These are phyloP conservation scores for Rhagoletis pomonella DNA, from an alignment of 1,140 invertebrate species.

Conservation along the genomic window DNA sequence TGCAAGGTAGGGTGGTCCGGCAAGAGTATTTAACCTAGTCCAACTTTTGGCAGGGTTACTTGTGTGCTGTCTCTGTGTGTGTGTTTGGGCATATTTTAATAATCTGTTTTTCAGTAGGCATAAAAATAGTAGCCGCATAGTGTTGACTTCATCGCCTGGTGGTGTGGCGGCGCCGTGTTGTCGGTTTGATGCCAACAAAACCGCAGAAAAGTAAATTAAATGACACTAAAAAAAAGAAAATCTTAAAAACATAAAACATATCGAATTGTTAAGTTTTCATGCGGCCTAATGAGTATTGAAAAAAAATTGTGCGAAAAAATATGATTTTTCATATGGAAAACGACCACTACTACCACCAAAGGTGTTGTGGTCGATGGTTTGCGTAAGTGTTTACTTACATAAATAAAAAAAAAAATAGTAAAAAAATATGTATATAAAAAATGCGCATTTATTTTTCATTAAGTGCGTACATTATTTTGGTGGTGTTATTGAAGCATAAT, in stretches of 20 bases:
- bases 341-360: background rate
- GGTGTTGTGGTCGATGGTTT: background rate
- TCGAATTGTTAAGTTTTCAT: background rate
- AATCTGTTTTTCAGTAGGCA: background rate
- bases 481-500: background rate
- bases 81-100: background rate
- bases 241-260: background rate
- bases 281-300: too few relatives aligned
- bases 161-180: background rate
- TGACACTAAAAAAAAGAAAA: background rate
- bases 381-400: background rate
- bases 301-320: background rate
- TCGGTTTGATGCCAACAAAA: constrained; percentile 35
- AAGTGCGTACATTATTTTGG: too few relatives aligned
- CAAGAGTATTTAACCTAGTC: too few relatives aligned
- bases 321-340: background rate
- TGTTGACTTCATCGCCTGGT: constrained; percentile 8
- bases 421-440: background rate
- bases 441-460: background rate
- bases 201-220: background rate
- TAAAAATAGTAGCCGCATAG: constrained; percentile 21
- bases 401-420: background rate
- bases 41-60: too few relatives aligned
- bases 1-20: too few relatives aligned
- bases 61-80: background rate